Conservation (phyloP, 2,113 vertebrate species). For the Gorsachius goisagi region DNA sequence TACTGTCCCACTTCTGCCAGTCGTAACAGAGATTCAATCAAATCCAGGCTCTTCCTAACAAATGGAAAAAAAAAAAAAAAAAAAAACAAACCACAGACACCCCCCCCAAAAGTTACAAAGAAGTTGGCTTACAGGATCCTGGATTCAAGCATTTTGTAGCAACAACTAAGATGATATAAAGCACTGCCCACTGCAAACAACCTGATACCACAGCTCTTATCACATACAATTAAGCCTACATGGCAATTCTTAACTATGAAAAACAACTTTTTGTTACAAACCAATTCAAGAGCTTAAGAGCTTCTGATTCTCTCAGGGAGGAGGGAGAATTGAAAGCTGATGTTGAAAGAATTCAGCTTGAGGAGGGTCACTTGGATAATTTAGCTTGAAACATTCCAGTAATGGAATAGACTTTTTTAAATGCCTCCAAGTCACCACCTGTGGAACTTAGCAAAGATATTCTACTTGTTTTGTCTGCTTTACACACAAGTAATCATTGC, state of each 20-base stretch:
- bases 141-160: not conserved
- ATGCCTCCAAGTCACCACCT: fast-evolving
- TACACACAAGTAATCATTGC: not conserved
- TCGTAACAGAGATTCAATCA: conserved; percentile 93
- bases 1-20: conserved; percentile 97
- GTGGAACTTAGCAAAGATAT: not conserved
- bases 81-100: not conserved
- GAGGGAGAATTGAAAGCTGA: not conserved
- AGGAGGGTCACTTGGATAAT: not conserved
- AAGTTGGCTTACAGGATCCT: not conserved
- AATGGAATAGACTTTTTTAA: not conserved
- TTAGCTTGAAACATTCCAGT: not conserved
- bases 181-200: not conserved
- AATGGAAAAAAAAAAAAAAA: not conserved
- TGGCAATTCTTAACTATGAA: not conserved
- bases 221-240: not conserved
- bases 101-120: not conserved
- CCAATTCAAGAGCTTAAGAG: not conserved
- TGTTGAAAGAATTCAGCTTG: not conserved
- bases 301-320: not conserved
- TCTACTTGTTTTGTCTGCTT: not conserved
- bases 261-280: not conserved
- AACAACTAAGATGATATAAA: not conserved
- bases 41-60: conserved; percentile 96
- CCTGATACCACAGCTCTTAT: not conserved